phyloP scores from a whole-genome alignment of 2,113 vertebrate genomes.

The Pedionomus torquatus region DNA sequence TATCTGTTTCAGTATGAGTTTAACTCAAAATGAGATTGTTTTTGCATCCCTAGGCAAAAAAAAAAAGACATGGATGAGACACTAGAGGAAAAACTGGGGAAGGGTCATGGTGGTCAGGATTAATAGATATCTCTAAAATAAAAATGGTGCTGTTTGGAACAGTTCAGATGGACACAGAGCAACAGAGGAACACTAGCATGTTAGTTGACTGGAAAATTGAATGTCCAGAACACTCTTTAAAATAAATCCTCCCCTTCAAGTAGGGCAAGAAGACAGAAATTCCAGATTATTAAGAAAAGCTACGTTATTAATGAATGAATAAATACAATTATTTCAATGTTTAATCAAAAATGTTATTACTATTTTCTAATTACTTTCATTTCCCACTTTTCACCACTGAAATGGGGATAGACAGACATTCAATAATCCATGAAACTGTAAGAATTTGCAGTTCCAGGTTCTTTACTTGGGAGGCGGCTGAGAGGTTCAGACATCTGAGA shows the following conservation, averaged over 20 bases:
- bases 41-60: neutral
- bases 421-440: neutral
- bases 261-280: neutral
- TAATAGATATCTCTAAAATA: neutral
- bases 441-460: neutral
- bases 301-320: neutral
- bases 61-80: neutral
- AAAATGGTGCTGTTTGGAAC: neutral
- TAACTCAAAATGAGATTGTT: neutral
- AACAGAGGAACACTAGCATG: neutral
- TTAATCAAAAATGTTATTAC: neutral
- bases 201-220: neutral
- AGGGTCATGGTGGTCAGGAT: neutral
- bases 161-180: neutral
- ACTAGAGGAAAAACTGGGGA: neutral
- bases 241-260: neutral
- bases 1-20: slow-evolving; percentile 9
- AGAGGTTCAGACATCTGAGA: neutral
- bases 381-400: neutral
- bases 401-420: neutral
- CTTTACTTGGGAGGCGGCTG: neutral
- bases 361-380: neutral
- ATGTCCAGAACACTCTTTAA: neutral
- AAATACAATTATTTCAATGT: neutral
- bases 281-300: neutral